phyloP scores from a whole-genome alignment of 2,797 vertebrate genomes.

The Argyrosomus regius region DNA sequence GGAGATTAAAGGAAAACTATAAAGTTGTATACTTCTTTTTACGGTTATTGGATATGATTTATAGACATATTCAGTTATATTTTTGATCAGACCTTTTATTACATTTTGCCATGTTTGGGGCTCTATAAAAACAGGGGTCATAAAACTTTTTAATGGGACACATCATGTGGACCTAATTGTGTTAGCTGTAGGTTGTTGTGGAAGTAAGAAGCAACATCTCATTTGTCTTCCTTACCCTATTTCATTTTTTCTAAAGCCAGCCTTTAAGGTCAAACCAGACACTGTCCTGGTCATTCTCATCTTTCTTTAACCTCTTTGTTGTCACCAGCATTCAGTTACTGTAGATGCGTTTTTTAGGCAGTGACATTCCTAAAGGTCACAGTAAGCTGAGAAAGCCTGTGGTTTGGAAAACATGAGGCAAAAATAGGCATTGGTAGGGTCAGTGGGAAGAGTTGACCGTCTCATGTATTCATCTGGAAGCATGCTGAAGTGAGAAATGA shows the following conservation, averaged over 20 bases:
- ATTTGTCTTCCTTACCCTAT: neutral
- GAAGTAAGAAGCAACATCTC: neutral
- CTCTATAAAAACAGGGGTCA: neutral
- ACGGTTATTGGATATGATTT: neutral
- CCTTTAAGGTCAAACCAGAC: conserved; percentile 18
- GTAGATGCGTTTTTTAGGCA: conserved; percentile 28
- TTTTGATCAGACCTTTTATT: neutral
- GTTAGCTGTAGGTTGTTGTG: neutral
- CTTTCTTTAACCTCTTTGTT: conserved; percentile 19
- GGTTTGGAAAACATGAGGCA: conserved; percentile 40
- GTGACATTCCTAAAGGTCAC: conserved; percentile 45
- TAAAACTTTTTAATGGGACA: neutral
- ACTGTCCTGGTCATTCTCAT: neutral
- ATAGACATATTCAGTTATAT: neutral
- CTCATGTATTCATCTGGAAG: neutral
- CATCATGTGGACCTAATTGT: no score
- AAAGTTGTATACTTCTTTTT: neutral
- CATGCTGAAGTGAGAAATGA: neutral
- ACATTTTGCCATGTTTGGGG: neutral
- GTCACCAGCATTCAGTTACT: conserved; percentile 20
- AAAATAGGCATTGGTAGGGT: conserved; percentile 23
- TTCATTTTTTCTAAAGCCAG: neutral
- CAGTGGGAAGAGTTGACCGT: conserved; percentile 1
- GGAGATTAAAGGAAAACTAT: neutral
- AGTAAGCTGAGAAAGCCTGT: conserved; percentile 46